Evolutionary conservation across 1,140 invertebrate genomes (phyloP).

Genomic region (Zaprionus africanus): DNA sequence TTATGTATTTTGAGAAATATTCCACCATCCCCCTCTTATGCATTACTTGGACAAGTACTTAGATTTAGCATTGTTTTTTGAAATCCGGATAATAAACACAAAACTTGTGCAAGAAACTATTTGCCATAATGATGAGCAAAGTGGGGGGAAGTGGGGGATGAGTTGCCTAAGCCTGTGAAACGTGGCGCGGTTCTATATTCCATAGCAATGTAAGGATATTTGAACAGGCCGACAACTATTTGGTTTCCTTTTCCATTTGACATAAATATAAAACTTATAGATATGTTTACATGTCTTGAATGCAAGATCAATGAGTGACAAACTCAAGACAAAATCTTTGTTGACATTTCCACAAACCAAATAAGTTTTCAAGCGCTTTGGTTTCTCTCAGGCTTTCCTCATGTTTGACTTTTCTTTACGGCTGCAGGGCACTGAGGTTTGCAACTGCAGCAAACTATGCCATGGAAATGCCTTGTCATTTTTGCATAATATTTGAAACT

Average conservation of each 20-base stretch:
- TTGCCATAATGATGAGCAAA: background rate
- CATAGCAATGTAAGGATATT: background rate
- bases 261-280: too few relatives aligned
- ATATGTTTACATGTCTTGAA: background rate
- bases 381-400: background rate
- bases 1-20: conserved; percentile 1
- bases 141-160: background rate
- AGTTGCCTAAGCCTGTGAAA: background rate
- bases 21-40: background rate
- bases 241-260: background rate
- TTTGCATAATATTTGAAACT: background rate
- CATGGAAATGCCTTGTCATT: background rate
- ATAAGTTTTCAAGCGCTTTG: conserved; percentile 8
- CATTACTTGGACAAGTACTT: background rate
- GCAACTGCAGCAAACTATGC: background rate
- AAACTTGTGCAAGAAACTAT: conserved; percentile 7
- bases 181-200: background rate
- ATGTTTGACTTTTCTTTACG: conserved; percentile 14
- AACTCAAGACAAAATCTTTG: conserved; percentile 2
- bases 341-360: conserved; percentile 16
- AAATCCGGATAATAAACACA: conserved; percentile 8
- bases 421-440: conserved; percentile 5
- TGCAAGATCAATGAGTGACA: background rate
- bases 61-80: conserved; percentile 2
- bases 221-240: background rate